Conservation (phyloP, 2,113 vertebrate genomes). For the Cyrtonyx montezumae region DNA sequence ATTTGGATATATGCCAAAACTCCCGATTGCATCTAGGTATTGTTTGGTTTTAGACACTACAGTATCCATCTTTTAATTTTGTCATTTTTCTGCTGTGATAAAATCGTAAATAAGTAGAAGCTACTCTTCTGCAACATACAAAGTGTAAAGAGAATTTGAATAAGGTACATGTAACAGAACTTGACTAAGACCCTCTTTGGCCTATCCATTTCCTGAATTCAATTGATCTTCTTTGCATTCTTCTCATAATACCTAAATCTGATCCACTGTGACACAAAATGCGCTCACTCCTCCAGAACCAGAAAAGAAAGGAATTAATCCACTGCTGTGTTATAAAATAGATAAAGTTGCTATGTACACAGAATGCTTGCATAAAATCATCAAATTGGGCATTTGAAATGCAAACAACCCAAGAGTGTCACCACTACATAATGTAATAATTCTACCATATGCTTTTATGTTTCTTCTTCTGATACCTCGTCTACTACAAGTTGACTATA, state of each 20-base stretch:
- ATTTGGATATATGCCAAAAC: neutral
- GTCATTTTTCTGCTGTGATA: neutral
- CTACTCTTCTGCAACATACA: neutral
- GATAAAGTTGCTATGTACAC: neutral
- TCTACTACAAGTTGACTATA: neutral
- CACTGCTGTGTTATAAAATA: neutral
- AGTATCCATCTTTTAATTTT: neutral
- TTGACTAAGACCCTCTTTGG: neutral
- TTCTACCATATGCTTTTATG: neutral
- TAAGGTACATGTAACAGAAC: accelerated
- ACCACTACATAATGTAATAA: neutral
- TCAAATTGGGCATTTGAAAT: neutral
- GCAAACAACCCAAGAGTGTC: neutral
- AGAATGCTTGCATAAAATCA: neutral
- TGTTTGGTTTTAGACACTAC: neutral
- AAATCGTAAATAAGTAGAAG: neutral
- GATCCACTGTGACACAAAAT: neutral
- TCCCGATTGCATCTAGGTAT: neutral
- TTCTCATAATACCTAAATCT: neutral
- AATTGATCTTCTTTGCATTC: neutral
- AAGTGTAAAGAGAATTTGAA: neutral
- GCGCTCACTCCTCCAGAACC: neutral
- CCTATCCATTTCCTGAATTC: neutral
- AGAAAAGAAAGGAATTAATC: neutral
- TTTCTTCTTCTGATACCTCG: neutral